These are phyloP conservation scores for Erythrocercus mccallii DNA, from an alignment of 2,113 vertebrate genomes.

Conservation along the genomic window DNA sequence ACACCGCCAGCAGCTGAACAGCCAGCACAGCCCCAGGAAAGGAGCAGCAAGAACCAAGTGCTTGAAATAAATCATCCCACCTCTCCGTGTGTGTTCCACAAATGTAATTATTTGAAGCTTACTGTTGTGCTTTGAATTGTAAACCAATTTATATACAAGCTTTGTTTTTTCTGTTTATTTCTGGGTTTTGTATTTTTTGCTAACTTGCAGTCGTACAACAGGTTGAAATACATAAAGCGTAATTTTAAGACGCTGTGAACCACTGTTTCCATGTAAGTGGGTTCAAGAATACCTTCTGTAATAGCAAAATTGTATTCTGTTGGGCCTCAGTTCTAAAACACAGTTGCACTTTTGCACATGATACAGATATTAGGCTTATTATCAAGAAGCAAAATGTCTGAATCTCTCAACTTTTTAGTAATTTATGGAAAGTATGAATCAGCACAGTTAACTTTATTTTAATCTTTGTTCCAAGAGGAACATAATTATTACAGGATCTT, in stretches of 20 bases:
- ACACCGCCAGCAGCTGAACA: conserved; percentile 82
- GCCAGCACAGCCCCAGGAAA: neutral
- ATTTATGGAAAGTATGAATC: conserved; percentile 2
- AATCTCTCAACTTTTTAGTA: conserved; percentile 7
- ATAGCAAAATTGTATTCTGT: neutral
- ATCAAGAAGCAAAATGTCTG: conserved; percentile 23
- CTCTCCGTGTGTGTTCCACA: neutral
- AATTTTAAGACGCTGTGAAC: neutral
- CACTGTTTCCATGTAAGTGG: neutral
- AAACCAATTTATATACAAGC: conserved; percentile 49
- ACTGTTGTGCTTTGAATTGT: conserved; percentile 59
- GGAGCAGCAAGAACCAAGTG: conserved; percentile 8
- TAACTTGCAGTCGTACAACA: neutral
- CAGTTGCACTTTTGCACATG: conserved; percentile 28
- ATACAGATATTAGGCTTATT: neutral
- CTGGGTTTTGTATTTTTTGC: neutral
- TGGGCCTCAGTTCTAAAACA: conserved; percentile 38
- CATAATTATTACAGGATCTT: neutral
- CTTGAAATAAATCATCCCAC: conserved; percentile 34
- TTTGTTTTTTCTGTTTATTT: conserved; percentile 46
- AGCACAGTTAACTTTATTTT: conserved; percentile 41
- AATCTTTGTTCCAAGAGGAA: conserved; percentile 14
- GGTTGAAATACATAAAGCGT: neutral
- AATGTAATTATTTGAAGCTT: conserved; percentile 46
- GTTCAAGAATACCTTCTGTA: neutral